A percentile compares a stretch with the other conserved stretches of the same genome.
phyloP scores from a whole-genome alignment of 2,888 invertebrate species.

The Norana najaformis region DNA sequence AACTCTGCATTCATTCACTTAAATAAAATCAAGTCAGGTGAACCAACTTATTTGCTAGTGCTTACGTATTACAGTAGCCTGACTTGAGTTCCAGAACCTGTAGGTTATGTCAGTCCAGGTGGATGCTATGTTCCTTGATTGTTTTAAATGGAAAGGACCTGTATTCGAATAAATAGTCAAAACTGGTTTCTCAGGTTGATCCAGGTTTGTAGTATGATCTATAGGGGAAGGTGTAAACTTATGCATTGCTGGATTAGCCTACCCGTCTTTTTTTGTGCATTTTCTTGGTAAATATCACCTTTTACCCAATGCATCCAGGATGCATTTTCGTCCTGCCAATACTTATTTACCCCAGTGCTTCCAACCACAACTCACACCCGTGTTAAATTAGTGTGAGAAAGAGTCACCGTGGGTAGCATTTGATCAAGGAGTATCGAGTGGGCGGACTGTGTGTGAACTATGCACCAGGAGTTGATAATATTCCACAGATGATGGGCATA shows the following conservation, averaged over 20 bases:
- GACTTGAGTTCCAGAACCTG: too few species aligned
- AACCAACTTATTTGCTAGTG: background rate
- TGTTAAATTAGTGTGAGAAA: background rate
- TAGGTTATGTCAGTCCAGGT: too few species aligned
- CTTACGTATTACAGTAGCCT: background rate
- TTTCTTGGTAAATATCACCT: background rate
- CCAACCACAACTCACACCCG: background rate
- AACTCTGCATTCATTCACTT: background rate
- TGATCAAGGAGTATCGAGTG: background rate
- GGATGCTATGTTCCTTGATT: background rate
- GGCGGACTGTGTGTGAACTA: background rate
- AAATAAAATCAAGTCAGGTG: background rate
- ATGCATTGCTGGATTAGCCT: background rate
- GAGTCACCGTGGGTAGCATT: background rate
- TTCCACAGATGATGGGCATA: background rate
- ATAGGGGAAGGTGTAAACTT: background rate
- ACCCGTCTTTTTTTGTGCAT: background rate
- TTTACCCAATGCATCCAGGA: background rate
- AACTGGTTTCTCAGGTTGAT: background rate
- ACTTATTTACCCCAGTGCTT: background rate
- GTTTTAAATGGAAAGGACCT: background rate
- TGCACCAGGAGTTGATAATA: slow-evolving; percentile 4
- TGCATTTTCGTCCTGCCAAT: background rate
- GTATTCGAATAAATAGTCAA: background rate
- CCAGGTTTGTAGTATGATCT: background rate